phyloP scores from a whole-genome alignment of 2,113 vertebrate species.

The Passer montanus region DNA sequence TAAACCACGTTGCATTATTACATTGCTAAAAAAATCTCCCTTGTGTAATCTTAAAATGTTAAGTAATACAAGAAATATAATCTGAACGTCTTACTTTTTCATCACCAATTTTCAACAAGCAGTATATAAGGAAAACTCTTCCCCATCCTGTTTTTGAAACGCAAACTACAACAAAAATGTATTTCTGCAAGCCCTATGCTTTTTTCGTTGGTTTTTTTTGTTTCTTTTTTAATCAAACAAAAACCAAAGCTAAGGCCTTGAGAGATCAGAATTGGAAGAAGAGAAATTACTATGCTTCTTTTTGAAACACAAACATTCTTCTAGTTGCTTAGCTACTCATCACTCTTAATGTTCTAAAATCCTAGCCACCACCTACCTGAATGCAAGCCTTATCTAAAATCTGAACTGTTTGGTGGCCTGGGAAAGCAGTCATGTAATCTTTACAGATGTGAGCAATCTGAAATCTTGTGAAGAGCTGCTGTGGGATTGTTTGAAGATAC shows the following conservation, averaged over 20 bases:
- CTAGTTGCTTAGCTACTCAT: slow-evolving; percentile 20
- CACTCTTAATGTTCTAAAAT: background rate
- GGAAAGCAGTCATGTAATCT: background rate
- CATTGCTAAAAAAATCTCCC: background rate
- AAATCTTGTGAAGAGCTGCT: background rate
- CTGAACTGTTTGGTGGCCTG: background rate
- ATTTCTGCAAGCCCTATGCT: slow-evolving; percentile 43
- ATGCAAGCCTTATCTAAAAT: background rate
- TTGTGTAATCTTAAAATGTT: background rate
- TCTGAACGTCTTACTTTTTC: background rate
- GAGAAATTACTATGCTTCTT: slow-evolving; percentile 24
- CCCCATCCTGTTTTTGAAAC: background rate
- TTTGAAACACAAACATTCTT: background rate
- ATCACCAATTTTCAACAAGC: background rate
- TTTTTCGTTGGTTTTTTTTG: background rate
- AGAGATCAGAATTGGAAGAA: background rate
- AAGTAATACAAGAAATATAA: background rate
- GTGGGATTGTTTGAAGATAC: background rate
- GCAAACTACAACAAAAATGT: background rate
- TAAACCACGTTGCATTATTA: background rate
- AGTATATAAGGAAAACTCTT: background rate
- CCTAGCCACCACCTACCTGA: background rate
- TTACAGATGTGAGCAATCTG: background rate
- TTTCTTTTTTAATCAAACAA: background rate
- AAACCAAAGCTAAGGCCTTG: background rate